Percentiles rank a stretch among this genome's conserved stretches.
phyloP scores from a whole-genome alignment of 2,888 invertebrate genomes.

The Tenthredo distinguenda region DNA sequence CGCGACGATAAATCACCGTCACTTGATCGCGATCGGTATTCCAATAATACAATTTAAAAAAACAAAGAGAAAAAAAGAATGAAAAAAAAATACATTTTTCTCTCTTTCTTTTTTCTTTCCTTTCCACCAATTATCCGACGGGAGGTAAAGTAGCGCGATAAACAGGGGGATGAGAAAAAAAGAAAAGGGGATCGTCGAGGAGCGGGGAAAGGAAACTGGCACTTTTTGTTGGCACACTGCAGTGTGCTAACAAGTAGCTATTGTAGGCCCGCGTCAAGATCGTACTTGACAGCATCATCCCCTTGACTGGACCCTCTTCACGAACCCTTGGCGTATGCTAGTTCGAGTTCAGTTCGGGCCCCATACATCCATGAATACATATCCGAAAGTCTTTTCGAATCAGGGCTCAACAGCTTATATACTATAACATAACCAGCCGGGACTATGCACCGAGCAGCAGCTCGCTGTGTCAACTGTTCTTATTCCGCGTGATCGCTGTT shows the following conservation, averaged over 20 bases:
- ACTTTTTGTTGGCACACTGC: constrained; percentile 64
- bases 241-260: constrained; percentile 72
- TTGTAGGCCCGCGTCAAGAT: constrained; percentile 75
- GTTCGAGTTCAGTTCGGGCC: constrained; percentile 17
- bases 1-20: neutral
- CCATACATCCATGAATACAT: neutral
- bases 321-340: neutral
- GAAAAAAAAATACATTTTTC: neutral
- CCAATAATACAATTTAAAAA: neutral
- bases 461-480: constrained; percentile 76
- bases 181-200: neutral
- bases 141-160: neutral
- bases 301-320: constrained; percentile 55
- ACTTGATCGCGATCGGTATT: neutral
- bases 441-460: neutral
- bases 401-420: constrained; percentile 23
- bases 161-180: neutral
- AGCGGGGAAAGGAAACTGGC: constrained; percentile 32
- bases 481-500: constrained; percentile 75
- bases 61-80: neutral
- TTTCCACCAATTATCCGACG: neutral
- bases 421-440: neutral
- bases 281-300: constrained; percentile 71
- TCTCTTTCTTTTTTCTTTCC: too few relatives aligned
- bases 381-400: constrained; percentile 44